These are phyloP conservation scores for Acromyrmex heyeri DNA, from an alignment of 1,140 invertebrate species.

Conservation along the genomic window DNA sequence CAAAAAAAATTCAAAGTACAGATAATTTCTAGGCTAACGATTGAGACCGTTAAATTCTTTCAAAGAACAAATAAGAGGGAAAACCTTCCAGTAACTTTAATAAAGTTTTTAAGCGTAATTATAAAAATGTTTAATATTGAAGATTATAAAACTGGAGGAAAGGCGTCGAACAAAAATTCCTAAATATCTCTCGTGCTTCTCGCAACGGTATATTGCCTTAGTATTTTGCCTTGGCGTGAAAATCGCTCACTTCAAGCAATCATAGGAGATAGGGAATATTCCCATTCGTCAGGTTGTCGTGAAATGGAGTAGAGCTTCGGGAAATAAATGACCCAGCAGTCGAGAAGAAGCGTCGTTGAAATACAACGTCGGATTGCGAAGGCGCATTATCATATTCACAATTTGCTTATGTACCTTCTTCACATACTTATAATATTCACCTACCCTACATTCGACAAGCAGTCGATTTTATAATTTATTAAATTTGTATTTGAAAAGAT, in stretches of 20 bases:
- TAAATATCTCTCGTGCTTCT: constrained; percentile 23
- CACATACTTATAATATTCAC: not conserved
- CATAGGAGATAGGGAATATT: constrained; percentile 77
- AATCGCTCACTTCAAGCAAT: constrained; percentile 55
- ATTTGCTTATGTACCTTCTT: constrained; percentile 74
- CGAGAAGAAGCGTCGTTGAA: constrained; percentile 83
- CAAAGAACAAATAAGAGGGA: not conserved
- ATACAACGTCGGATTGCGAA: constrained; percentile 84
- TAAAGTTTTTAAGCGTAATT: constrained; percentile 2
- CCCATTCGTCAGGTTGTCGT: constrained; percentile 83
- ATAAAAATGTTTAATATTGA: constrained; percentile 30
- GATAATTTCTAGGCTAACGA: not conserved
- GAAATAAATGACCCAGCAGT: constrained; percentile 84
- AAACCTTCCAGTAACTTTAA: not conserved
- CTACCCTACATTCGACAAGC: not conserved
- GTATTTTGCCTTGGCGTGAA: constrained; percentile 39
- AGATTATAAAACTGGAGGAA: not conserved
- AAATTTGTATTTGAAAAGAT: not conserved
- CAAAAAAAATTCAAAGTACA: not conserved
- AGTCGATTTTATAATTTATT: not conserved
- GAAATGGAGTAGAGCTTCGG: constrained; percentile 78
- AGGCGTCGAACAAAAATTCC: constrained; percentile 2
- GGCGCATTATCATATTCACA: constrained; percentile 85
- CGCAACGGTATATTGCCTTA: constrained; percentile 26
- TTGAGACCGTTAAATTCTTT: not conserved